phyloP scores from a whole-genome alignment of 2,888 invertebrate genomes.

The Lamellibrachia satsuma region DNA sequence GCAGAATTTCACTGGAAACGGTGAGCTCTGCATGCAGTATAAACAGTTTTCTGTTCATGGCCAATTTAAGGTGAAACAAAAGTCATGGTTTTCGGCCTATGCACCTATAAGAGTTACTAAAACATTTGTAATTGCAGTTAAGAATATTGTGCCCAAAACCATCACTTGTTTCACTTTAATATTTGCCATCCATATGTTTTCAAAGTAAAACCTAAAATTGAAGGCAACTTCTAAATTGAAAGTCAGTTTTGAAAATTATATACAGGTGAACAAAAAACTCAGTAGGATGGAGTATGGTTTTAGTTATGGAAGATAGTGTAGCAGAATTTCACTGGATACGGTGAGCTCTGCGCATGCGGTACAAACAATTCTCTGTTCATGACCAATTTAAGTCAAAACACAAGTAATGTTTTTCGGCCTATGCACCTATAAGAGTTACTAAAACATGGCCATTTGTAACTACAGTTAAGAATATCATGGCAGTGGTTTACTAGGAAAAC shows the following conservation, averaged over 20 bases:
- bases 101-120: too few relatives aligned
- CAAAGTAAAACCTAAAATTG: not conserved
- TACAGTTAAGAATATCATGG: too few relatives aligned
- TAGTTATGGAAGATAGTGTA: conserved; percentile 73
- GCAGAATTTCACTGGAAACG: conserved; percentile 91
- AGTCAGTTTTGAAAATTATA: not conserved
- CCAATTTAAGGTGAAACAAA: not conserved
- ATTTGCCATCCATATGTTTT: not conserved
- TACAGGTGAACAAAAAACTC: not conserved
- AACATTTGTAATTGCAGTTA: too few relatives aligned
- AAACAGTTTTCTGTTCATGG: too few relatives aligned
- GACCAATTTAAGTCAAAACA: not conserved
- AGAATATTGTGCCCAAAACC: too few relatives aligned
- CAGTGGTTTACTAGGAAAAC: too few relatives aligned
- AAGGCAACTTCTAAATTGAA: not conserved
- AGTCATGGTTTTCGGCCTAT: too few relatives aligned
- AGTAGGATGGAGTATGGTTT: not conserved
- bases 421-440: too few relatives aligned
- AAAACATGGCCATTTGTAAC: too few relatives aligned
- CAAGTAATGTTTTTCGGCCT: too few relatives aligned
- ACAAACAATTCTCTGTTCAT: too few relatives aligned
- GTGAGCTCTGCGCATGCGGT: conserved; percentile 39
- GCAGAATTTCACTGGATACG: conserved; percentile 91
- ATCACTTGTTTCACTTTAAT: too few relatives aligned
- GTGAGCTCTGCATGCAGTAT: conserved; percentile 39